Conservation (phyloP, 2,797 vertebrate genomes). For the Clamator glandarius region DNA sequence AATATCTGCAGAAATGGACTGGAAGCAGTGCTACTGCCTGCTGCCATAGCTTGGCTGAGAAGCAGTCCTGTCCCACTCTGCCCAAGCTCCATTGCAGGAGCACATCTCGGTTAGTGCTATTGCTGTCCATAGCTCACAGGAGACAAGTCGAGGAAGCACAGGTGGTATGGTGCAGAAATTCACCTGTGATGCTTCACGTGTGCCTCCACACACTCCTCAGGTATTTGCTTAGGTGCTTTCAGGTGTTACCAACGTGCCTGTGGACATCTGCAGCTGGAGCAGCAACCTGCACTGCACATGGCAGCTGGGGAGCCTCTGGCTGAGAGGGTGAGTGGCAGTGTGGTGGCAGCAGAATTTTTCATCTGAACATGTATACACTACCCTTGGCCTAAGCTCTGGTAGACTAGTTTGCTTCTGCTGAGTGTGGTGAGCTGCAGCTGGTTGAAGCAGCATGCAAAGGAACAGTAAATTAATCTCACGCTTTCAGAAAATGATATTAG, state of each 20-base stretch:
- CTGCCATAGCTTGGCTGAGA: neutral
- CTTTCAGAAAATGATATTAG: neutral
- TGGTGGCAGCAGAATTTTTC: neutral
- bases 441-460: neutral
- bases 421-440: neutral
- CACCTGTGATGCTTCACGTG: accelerated
- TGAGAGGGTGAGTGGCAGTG: accelerated
- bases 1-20: neutral
- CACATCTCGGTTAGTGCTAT: accelerated
- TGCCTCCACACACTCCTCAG: accelerated
- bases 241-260: neutral
- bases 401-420: neutral
- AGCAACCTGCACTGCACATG: accelerated
- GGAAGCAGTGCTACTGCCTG: neutral
- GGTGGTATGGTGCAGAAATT: neutral
- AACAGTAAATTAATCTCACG: neutral
- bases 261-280: accelerated
- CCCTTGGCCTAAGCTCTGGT: neutral
- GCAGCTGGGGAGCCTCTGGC: neutral
- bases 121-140: accelerated
- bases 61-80: accelerated
- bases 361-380: accelerated
- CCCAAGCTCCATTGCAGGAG: neutral
- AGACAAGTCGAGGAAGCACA: neutral
- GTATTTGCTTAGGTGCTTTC: neutral